Base-by-base conservation (phyloP, 2,888 invertebrate species). In the Salpingus planirostris region DNA sequence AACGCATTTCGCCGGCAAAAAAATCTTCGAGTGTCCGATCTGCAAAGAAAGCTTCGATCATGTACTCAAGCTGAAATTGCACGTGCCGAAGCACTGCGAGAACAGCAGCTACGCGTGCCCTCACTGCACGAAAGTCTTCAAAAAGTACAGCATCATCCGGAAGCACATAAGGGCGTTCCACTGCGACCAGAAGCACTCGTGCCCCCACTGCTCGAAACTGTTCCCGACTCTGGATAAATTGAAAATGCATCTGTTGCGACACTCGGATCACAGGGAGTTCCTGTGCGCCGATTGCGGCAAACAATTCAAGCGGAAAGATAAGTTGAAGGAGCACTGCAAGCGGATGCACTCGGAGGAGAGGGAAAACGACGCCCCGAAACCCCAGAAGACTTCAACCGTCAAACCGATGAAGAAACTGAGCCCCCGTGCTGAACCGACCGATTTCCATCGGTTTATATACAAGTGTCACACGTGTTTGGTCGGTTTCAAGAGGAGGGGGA, bases 401-500 rank as follows among this genome's bases (percentile, higher is more conserved):
- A 23, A 29, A 13, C 38, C 34, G 29, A 54, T 59, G 10, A 73
- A 71, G 49, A 76, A 72, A 49, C 69, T 73, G 45, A 63, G 69
- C 35, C 74, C 75, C 15, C 77, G 75, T 60, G 57, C 58, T 6
- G 58, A 59, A 37, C 75, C 78, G 1, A 74, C 72, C 7, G 80
- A 82, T 62, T 82, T 79, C 55, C 75, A 79, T 53, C 68, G 78
- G 27, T 84, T 79, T 55, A 73, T 80, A 37, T 85, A 80, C 62
- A 85, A 83, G 58, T 87, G 87, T 56, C 77, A 80, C 47, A 69
- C 72, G 27, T 87, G 87, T 60, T 62, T 79, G 53, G 66, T 83
- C 14, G 82, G 83, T 40, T 83, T 87, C 56, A 81, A 90, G 67
- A 70, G 89, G 31, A 74, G 89, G 41, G 90, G 64, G 12, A 83